These are phyloP conservation scores for Trogon melanurus DNA, from an alignment of 2,113 vertebrate genomes.

Conservation along the genomic window DNA sequence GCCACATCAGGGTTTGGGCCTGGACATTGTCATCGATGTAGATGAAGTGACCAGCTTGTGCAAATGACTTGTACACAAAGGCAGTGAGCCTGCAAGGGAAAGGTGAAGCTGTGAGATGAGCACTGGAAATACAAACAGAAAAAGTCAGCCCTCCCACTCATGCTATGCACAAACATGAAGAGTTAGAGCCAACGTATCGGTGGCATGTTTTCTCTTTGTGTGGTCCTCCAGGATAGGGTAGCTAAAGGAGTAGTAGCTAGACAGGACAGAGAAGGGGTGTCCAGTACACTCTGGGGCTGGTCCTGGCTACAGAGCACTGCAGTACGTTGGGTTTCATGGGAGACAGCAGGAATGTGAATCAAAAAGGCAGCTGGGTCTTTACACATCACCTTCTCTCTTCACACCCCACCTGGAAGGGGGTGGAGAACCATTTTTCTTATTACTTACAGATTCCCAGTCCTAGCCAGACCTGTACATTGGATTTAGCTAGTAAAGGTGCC, in stretches of 20 bases:
- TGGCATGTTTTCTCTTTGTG: neutral
- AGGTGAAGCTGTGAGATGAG: neutral
- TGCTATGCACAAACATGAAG: neutral
- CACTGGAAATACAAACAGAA: neutral
- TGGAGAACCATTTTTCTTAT: neutral
- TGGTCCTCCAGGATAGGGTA: neutral
- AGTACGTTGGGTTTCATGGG: neutral
- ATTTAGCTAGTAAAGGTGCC: neutral
- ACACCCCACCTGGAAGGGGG: rapidly evolving
- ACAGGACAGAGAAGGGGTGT: neutral
- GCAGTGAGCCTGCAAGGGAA: slow-evolving; percentile 68
- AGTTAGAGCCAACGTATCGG: neutral
- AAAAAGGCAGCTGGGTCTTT: neutral
- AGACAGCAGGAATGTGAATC: neutral
- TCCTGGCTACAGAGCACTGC: neutral
- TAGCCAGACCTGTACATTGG: neutral
- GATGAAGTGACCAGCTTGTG: slow-evolving; percentile 35
- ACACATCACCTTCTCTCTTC: neutral
- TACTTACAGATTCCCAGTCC: neutral
- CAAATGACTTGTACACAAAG: slow-evolving; percentile 67
- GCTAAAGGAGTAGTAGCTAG: neutral
- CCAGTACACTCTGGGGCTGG: neutral
- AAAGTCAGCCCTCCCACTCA: neutral
- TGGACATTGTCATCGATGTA: slow-evolving; percentile 65
- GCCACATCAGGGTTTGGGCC: slow-evolving; percentile 62